Evolutionary conservation across 2,888 invertebrate genomes (phyloP).

Genomic region (Nomada flava): DNA sequence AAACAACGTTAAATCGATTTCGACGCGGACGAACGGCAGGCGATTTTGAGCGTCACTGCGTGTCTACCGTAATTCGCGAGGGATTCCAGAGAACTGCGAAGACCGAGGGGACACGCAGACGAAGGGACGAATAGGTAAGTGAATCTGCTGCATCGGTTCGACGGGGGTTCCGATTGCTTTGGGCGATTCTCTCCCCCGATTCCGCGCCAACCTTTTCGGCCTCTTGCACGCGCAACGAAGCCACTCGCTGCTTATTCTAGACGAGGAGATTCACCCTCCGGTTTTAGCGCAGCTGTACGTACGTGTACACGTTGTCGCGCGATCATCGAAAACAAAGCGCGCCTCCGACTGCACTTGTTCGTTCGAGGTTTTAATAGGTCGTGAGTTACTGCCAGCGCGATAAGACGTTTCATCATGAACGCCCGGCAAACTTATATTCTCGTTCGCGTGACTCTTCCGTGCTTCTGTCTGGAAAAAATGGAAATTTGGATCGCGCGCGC

Average conservation of each 20-base stretch:
- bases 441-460: constrained; percentile 2
- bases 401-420: constrained; percentile 17
- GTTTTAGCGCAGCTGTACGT: constrained; percentile 21
- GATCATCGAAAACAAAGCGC: constrained; percentile 53
- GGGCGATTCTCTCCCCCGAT: constrained; percentile 74
- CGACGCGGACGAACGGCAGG: constrained; percentile 21
- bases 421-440: not conserved
- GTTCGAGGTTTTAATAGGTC: not conserved
- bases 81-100: constrained; percentile 53
- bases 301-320: constrained; percentile 32
- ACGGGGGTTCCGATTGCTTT: constrained; percentile 78
- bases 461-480: not conserved
- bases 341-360: not conserved
- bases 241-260: constrained; percentile 54
- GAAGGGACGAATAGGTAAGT: constrained; percentile 75
- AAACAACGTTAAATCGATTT: constrained; percentile 55
- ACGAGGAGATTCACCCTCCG: constrained; percentile 37
- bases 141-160: constrained; percentile 78
- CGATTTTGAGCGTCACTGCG: constrained; percentile 68
- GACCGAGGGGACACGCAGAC: constrained; percentile 39
- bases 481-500: no score
- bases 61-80: constrained; percentile 57
- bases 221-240: not conserved
- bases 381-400: constrained; percentile 1
- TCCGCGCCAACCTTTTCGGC: constrained; percentile 29